These are phyloP conservation scores for Onychostruthus taczanowskii DNA, from an alignment of 2,113 vertebrate species.

Conservation along the genomic window DNA sequence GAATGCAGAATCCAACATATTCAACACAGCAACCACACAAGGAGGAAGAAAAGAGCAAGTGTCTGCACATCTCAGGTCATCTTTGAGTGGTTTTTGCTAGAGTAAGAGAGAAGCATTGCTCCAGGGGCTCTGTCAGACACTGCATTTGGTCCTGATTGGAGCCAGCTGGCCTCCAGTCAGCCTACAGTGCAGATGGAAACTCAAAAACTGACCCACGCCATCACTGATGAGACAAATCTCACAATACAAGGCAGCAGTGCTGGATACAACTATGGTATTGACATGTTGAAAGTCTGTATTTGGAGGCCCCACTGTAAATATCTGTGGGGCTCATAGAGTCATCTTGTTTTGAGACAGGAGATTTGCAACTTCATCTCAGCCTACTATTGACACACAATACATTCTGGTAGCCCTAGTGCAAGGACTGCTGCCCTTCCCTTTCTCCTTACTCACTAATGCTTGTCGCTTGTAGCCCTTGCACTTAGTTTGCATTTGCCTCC, in stretches of 20 bases:
- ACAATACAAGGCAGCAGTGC: not conserved
- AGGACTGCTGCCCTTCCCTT: not conserved
- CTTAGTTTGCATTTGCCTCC: not conserved
- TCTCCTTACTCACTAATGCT: no score
- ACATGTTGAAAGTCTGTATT: not conserved
- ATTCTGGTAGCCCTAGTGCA: not conserved
- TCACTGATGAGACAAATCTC: not conserved
- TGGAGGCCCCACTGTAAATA: not conserved
- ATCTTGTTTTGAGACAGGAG: not conserved
- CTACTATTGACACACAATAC: accelerated
- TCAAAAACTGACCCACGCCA: not conserved
- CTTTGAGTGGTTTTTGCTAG: not conserved
- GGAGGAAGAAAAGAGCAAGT: not conserved
- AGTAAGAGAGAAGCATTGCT: not conserved
- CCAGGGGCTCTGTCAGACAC: not conserved
- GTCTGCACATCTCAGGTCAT: not conserved
- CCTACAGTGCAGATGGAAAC: not conserved
- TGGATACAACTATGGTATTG: not conserved
- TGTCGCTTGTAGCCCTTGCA: not conserved
- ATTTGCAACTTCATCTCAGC: not conserved
- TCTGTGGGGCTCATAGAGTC: not conserved
- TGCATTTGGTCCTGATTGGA: not conserved
- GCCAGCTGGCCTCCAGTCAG: not conserved
- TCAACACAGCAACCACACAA: not conserved
- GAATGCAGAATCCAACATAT: not conserved